These are phyloP conservation scores for Acanthacorydalis orientalis DNA, from an alignment of 2,888 invertebrate species.

Conservation along the genomic window DNA sequence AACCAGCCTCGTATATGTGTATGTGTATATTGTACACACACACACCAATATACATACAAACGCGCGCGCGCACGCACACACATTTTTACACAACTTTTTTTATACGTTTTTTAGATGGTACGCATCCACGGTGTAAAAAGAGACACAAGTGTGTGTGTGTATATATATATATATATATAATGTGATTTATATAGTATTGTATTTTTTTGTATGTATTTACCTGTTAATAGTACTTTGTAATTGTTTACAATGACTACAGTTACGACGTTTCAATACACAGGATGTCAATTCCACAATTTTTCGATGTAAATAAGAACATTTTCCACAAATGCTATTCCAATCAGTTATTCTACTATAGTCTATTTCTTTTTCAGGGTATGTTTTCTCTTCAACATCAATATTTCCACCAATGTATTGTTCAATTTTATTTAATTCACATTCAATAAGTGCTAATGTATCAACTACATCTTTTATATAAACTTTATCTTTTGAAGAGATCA, in stretches of 20 bases:
- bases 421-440: constrained; percentile 11
- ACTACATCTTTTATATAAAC: constrained; percentile 11
- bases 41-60: no score
- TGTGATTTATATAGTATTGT: background rate
- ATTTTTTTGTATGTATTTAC: constrained; percentile 15
- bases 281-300: constrained; percentile 30
- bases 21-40: no score
- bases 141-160: no score
- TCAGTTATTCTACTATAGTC: constrained; percentile 8
- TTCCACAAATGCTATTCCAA: constrained; percentile 36
- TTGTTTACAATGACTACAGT: constrained; percentile 33
- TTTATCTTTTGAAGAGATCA: constrained; percentile 4
- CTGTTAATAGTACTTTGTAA: constrained; percentile 36
- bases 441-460: constrained; percentile 10
- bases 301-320: constrained; percentile 36
- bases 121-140: no score
- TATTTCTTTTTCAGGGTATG: background rate
- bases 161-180: no score
- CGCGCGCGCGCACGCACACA: no score
- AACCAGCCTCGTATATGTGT: no score
- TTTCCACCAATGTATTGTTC: constrained; percentile 8
- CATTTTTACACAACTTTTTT: no score
- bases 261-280: constrained; percentile 16
- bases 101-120: no score
- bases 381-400: constrained; percentile 7